phyloP scores from a whole-genome alignment of 2,888 invertebrate genomes.

The Dicranocentrus wangi region DNA sequence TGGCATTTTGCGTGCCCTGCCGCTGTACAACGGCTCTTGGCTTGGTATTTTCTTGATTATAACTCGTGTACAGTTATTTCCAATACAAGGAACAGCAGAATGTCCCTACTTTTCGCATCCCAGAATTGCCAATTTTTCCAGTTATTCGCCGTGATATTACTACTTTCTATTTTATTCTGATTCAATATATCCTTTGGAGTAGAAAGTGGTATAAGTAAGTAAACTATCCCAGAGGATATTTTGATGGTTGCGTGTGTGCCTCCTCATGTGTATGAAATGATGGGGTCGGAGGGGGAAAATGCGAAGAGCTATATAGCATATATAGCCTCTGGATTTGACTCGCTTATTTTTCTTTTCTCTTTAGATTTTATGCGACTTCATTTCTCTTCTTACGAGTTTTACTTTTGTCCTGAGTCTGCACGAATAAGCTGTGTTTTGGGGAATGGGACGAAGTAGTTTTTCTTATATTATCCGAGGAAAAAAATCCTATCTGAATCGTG shows the following conservation, averaged over 20 bases:
- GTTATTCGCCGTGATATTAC: background rate
- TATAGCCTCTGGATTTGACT: background rate
- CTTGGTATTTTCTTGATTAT: conserved; percentile 19
- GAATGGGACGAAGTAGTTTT: conserved; percentile 53
- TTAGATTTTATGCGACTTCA: conserved; percentile 9
- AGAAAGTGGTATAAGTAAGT: background rate
- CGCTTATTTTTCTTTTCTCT: conserved; percentile 3
- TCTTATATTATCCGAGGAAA: conserved; percentile 52
- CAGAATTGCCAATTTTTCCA: conserved; percentile 46
- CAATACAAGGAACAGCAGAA: conserved; percentile 36
- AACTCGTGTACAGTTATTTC: conserved; percentile 25
- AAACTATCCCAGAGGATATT: conserved; percentile 16
- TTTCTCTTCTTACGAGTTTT: background rate
- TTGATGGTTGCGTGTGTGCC: conserved; percentile 23
- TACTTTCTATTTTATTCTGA: conserved; percentile 14
- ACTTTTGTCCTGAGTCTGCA: conserved; percentile 46
- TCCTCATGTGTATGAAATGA: conserved; percentile 8
- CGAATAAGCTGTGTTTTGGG: conserved; percentile 51
- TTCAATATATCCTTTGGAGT: background rate
- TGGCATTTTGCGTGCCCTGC: conserved; percentile 53
- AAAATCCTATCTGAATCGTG: conserved; percentile 62
- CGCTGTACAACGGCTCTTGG: background rate
- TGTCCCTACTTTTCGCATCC: conserved; percentile 24
- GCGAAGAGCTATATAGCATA: background rate
- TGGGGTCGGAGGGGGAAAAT: background rate